These are phyloP conservation scores for Eubucco bourcierii DNA, from an alignment of 2,113 vertebrate genomes.

Conservation along the genomic window DNA sequence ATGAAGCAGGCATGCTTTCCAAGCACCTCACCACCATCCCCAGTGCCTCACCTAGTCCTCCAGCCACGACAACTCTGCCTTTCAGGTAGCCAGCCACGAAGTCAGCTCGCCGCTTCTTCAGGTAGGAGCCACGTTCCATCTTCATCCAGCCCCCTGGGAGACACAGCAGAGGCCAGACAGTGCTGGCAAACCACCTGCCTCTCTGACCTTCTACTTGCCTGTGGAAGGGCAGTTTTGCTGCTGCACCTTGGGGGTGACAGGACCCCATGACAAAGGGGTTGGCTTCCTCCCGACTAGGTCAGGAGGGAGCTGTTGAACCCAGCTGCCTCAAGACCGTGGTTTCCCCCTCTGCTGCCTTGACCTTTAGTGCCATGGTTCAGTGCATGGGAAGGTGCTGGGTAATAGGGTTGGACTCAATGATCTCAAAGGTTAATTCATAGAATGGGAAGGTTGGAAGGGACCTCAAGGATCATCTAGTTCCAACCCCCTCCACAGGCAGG, in stretches of 20 bases:
- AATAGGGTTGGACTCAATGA: no score
- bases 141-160: constrained; percentile 89
- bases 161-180: background rate
- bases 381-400: no score
- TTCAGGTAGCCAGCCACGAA: constrained; percentile 88
- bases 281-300: rapidly evolving
- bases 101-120: constrained; percentile 95
- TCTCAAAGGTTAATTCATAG: no score
- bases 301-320: background rate
- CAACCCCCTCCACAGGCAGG: no score
- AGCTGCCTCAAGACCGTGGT: rapidly evolving
- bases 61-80: constrained; percentile 88
- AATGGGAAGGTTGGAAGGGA: no score
- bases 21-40: rapidly evolving
- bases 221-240: background rate
- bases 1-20: rapidly evolving
- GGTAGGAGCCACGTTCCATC: constrained; percentile 85
- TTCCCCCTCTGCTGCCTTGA: background rate
- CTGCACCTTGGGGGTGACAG: background rate
- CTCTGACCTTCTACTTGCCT: background rate
- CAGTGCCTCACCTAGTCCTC: constrained; percentile 87
- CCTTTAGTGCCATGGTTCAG: no score
- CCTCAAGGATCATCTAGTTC: no score
- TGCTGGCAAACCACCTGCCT: background rate
- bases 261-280: rapidly evolving